Base-by-base conservation (phyloP, 2,113 vertebrate species). In the Indicator maculatus region DNA sequence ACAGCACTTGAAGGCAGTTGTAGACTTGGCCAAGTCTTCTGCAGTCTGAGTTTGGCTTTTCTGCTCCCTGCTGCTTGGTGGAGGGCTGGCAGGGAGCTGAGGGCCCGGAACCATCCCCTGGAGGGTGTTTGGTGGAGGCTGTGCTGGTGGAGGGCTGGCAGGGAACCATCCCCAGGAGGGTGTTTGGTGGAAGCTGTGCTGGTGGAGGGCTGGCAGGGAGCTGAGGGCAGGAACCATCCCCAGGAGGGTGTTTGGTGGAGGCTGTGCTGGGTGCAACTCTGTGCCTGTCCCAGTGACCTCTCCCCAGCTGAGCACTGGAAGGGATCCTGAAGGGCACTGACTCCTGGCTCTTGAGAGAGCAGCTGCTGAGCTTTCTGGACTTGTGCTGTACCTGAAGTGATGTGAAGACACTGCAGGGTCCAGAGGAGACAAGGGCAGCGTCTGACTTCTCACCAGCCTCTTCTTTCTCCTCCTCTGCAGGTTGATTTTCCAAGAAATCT, bases 401-500 rank as follows among this genome's bases (percentile, higher is more conserved):
- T 44, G 41, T 16, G 41, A 6, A 44, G 16, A 16, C 41, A 14
- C 12, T 15, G 41, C 41, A 44, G 41, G 41, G 16, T 16, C 41
- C 41, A 44, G 41, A 44, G 55, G 64, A 86, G 52, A 73, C 4
- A 83, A 91, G 41, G 14, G 41, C 15, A 14, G 41, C 15, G 41
- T 96, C 41, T 44, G 41, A 16, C 15, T 44, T 93, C 96, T 96
- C 96, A 96, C 96, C 2, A 94, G 96, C 88, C 0, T 96, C 86
- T 96, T 96, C 96, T 96, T 88, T 96, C 96, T 96, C 93, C 93
- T 96, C 96, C 79, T 93, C 95, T 96, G 50, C 97, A 99, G 99
- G 99, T 99, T 97, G 99, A 99, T 98, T 99, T 99, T 75, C 99
- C 99, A 92, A 98, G 99, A 98, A 99, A 99, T 97, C 98, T 99